Evolutionary conservation across 2,113 vertebrate genomes (phyloP).

Genomic region (Camelus dromedarius): DNA sequence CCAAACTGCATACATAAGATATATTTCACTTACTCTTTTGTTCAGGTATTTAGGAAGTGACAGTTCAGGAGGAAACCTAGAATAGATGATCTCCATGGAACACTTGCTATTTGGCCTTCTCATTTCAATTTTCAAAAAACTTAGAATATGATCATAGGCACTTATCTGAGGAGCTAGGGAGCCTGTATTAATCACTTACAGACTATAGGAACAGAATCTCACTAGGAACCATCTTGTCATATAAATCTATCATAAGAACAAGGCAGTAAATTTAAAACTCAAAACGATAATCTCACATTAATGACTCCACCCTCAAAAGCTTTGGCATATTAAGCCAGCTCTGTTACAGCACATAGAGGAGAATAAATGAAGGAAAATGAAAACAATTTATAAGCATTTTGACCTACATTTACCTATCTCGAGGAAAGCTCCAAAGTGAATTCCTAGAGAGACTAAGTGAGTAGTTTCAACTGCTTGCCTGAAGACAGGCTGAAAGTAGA

Average conservation of each 20-base stretch:
- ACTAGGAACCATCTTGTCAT: slow-evolving; percentile 50
- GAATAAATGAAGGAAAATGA: slow-evolving; percentile 15
- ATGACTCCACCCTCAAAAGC: background rate
- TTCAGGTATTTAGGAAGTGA: background rate
- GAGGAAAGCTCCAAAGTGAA: slow-evolving; percentile 28
- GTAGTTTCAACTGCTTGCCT: slow-evolving; percentile 39
- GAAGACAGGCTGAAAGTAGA: slow-evolving; percentile 31
- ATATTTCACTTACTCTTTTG: background rate
- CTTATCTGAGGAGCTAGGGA: background rate
- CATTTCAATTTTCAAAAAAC: slow-evolving; percentile 42
- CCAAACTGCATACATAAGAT: slow-evolving; percentile 40
- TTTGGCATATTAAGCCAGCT: background rate
- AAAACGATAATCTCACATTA: slow-evolving; percentile 39
- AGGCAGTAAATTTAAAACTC: slow-evolving; percentile 55
- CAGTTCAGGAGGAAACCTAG: slow-evolving; percentile 21
- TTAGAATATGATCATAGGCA: slow-evolving; percentile 42
- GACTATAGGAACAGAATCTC: slow-evolving; percentile 21
- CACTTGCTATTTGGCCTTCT: background rate
- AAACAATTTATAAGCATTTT: slow-evolving; percentile 17
- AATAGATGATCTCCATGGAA: slow-evolving; percentile 7
- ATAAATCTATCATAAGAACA: slow-evolving; percentile 55
- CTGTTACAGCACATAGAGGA: background rate
- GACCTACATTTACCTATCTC: slow-evolving; percentile 40
- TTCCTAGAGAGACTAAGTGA: background rate
- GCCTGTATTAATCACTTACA: slow-evolving; percentile 45